Conservation (phyloP, 1,140 invertebrate genomes). For the Sitodiplosis mosellana region DNA sequence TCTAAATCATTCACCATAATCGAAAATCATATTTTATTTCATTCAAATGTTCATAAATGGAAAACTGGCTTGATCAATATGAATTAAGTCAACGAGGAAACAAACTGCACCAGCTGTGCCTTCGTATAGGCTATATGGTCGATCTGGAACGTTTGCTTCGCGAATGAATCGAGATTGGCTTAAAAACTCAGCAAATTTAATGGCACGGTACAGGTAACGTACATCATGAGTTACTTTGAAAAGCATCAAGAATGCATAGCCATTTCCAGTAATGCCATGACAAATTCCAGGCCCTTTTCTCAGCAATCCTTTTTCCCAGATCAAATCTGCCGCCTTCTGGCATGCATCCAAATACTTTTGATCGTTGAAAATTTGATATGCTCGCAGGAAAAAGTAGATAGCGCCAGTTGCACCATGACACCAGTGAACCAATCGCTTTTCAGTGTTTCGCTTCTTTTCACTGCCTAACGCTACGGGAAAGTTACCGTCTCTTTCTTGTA, state of each 20-base stretch:
- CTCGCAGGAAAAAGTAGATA: constrained; percentile 52
- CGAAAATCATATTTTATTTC: neutral
- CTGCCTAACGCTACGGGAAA: neutral
- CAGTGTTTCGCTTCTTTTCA: neutral
- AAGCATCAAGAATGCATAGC: constrained; percentile 65
- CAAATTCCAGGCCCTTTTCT: constrained; percentile 82
- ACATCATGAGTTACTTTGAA: constrained; percentile 59
- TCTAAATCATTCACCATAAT: too few species aligned
- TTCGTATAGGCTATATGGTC: constrained; percentile 73
- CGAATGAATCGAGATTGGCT: constrained; percentile 44
- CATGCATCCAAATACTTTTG: constrained; percentile 56
- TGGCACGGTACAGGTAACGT: constrained; percentile 54
- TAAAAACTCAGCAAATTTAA: constrained; percentile 72
- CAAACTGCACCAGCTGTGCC: constrained; percentile 55
- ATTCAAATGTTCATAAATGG: constrained; percentile 22
- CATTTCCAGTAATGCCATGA: constrained; percentile 84
- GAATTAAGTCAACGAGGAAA: constrained; percentile 42
- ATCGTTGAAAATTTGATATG: constrained; percentile 56
- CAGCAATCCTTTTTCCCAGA: constrained; percentile 72
- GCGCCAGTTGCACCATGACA: constrained; percentile 88
- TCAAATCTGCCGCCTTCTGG: constrained; percentile 48
- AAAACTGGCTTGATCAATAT: constrained; percentile 42
- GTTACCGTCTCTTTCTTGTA: neutral
- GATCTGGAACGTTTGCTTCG: constrained; percentile 48
- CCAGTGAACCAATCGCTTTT: constrained; percentile 70